Conservation (phyloP, 2,113 vertebrate species). For the Zosterops hypoxanthus region DNA sequence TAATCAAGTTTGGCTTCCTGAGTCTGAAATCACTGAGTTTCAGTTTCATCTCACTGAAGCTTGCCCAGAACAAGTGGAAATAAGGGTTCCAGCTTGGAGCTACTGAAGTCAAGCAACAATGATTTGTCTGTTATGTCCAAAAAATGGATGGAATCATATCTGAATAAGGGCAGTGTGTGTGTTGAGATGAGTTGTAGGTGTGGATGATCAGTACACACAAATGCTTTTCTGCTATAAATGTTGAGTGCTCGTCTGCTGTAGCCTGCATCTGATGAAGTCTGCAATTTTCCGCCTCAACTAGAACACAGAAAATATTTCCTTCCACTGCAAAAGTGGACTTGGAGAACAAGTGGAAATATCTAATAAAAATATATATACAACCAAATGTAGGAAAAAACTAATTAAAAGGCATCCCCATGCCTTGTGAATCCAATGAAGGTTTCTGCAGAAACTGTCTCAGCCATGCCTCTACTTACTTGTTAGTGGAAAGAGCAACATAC, state of each 20-base stretch:
- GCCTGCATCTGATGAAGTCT: not conserved
- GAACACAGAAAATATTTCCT: not conserved
- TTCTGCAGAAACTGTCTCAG: not conserved
- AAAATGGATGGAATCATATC: not conserved
- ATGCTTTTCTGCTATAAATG: not conserved
- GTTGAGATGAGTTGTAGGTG: not conserved
- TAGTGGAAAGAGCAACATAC: rapidly evolving
- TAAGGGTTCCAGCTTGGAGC: not conserved
- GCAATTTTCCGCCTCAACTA: not conserved
- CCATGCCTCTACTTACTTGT: not conserved
- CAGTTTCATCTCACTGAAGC: not conserved
- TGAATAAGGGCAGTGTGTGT: not conserved
- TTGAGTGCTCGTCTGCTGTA: not conserved
- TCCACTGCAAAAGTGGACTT: not conserved
- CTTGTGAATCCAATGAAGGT: not conserved
- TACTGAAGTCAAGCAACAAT: not conserved
- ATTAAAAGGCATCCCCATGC: not conserved
- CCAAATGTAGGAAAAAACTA: not conserved
- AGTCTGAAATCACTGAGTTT: not conserved
- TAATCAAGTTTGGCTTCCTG: not conserved
- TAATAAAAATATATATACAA: not conserved
- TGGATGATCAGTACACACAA: not conserved
- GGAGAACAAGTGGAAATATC: not conserved
- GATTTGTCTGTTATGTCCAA: not conserved
- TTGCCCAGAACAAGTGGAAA: not conserved